Percentiles rank a stretch among this genome's conserved stretches.
Evolutionary conservation across 2,888 invertebrate species (phyloP).

Genomic region (Latrodectus hesperus): DNA sequence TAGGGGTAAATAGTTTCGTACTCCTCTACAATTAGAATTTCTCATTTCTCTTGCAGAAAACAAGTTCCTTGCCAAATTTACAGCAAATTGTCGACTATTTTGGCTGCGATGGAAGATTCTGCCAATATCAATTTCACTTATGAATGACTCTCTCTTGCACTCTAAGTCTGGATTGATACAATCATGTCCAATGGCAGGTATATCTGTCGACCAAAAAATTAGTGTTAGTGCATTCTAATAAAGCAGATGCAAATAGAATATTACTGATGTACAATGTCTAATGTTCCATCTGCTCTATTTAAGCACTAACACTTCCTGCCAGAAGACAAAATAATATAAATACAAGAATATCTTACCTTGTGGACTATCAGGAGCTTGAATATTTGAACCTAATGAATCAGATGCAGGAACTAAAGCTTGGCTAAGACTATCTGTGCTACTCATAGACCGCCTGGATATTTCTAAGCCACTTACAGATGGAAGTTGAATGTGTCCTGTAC

Average conservation of each 20-base stretch:
- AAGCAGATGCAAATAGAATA: constrained; percentile 62
- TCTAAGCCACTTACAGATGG: constrained; percentile 67
- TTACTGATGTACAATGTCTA: constrained; percentile 24
- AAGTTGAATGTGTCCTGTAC: constrained; percentile 59
- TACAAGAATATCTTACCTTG: constrained; percentile 42
- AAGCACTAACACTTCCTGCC: constrained; percentile 64
- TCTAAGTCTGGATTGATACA: constrained; percentile 2
- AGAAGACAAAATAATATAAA: constrained; percentile 23
- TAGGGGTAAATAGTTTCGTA: constrained; percentile 61
- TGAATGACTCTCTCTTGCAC: constrained; percentile 39
- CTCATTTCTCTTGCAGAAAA: constrained; percentile 67
- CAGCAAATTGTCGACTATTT: constrained; percentile 68
- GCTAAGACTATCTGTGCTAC: constrained; percentile 62
- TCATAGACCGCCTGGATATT: constrained; percentile 64
- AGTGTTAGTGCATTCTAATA: constrained; percentile 65
- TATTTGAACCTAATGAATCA: constrained; percentile 66
- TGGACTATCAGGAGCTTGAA: constrained; percentile 65
- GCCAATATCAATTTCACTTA: constrained; percentile 51
- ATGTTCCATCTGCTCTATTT: constrained; percentile 62
- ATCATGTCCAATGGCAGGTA: constrained; percentile 59
- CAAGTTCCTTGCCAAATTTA: constrained; percentile 64
- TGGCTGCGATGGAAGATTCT: constrained; percentile 61
- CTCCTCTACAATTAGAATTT: constrained; percentile 68
- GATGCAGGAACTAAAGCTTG: constrained; percentile 69
- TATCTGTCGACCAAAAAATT: constrained; percentile 66